phyloP scores from a whole-genome alignment of 2,888 invertebrate species.

The Phasia obesa region DNA sequence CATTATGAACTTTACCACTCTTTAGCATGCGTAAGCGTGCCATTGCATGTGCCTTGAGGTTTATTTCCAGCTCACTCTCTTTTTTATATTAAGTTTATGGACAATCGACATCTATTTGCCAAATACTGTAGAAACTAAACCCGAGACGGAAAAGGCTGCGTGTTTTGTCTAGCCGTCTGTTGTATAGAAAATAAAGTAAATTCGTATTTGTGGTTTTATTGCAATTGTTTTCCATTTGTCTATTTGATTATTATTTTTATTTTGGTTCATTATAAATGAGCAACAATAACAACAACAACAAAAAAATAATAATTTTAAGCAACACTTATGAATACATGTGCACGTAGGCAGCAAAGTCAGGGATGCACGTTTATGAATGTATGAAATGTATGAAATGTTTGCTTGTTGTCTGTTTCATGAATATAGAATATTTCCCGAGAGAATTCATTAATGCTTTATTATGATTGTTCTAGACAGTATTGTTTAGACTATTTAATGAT shows the following conservation, averaged over 20 bases:
- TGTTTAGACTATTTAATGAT: conserved; percentile 57
- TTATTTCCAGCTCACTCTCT: conserved; percentile 57
- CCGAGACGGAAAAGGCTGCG: conserved; percentile 54
- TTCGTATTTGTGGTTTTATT: conserved; percentile 66
- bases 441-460: conserved; percentile 69
- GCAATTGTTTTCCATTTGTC: conserved; percentile 71
- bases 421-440: conserved; percentile 58
- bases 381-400: conserved; percentile 19
- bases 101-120: conserved; percentile 24
- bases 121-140: conserved; percentile 20
- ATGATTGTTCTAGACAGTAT: conserved; percentile 64
- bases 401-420: conserved; percentile 8
- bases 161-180: conserved; percentile 64
- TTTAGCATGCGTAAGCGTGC: conserved; percentile 71
- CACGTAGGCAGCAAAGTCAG: conserved; percentile 19
- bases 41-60: conserved; percentile 72
- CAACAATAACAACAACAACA: conserved; percentile 25
- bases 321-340: conserved; percentile 35
- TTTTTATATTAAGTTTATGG: not conserved
- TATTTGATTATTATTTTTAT: conserved; percentile 65
- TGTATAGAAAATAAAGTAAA: conserved; percentile 16
- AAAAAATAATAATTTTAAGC: conserved; percentile 7
- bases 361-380: conserved; percentile 33
- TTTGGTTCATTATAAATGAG: conserved; percentile 65
- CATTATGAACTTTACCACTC: conserved; percentile 51